Evolutionary conservation across 2,113 vertebrate genomes (phyloP), one percentile per base, ranked within the genome.

Genomic region (Ariopsis seemanni): DNA sequence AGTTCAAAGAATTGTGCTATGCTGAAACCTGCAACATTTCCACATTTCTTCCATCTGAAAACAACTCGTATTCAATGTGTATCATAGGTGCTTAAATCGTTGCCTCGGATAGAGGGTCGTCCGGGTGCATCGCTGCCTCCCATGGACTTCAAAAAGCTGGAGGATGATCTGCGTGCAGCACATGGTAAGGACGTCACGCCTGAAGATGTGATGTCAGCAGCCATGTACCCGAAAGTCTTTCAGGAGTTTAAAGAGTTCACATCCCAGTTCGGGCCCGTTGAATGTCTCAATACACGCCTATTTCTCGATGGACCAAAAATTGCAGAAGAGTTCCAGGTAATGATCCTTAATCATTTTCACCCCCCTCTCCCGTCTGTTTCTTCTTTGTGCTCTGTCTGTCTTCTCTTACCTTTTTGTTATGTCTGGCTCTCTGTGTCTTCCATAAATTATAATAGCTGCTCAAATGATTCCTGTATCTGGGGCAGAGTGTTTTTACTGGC

Each of bases 221-320:
- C 97, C 78, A 98, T 98, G 95, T 99, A 98, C 89, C 97, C 97
- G 0, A 97, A 98, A 10, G 97, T 98, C 75, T 99, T 97, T 90
- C 93, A 96, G 27, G 96, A 97, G 62, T 98, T 95, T 90, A 96
- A 97, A 90, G 95, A 97, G 4, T 99, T 99, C 86, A 95, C 95
- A 17, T 83, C 87, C 86, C 86, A 84, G 78, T 97, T 96, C 7
- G 91, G 92, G 1, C 91, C 96, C 0, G 93, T 97, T 5, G 95
- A 96, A 14, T 95, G 96, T 87, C 95, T 97, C 50, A 96, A 93
- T 87, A 96, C 96, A 0, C 95, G 96, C 18, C 95, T 97, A 85
- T 97, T 97, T 90, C 91, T 97, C 65, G 96, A 96, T 74, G 96
- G 96, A 0, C 96, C 96, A 82, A 93, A 94, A 85, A 96, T 97